Evolutionary conservation across 2,888 invertebrate genomes (phyloP).

Genomic region (Mythimna impura): DNA sequence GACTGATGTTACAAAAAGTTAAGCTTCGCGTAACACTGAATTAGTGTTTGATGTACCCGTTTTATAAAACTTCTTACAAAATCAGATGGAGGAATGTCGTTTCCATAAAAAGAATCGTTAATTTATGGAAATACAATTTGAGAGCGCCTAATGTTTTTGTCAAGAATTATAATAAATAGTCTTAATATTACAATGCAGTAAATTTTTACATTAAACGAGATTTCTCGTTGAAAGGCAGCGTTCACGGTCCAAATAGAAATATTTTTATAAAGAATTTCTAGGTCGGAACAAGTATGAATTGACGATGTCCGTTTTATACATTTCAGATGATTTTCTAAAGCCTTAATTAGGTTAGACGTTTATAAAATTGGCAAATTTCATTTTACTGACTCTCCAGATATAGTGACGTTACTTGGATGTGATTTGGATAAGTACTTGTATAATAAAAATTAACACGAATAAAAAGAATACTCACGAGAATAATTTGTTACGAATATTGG

Average conservation of each 20-base stretch:
- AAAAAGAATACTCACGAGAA: neutral
- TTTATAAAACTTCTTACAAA: conserved; percentile 14
- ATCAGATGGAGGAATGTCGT: neutral
- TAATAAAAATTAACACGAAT: neutral
- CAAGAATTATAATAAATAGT: conserved; percentile 47
- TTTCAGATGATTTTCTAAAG: conserved; percentile 24
- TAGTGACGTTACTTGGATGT: neutral
- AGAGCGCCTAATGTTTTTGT: conserved; percentile 32
- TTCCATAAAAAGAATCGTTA: conserved; percentile 6
- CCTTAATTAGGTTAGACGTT: conserved; percentile 20
- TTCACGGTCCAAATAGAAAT: conserved; percentile 64
- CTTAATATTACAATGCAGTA: conserved; percentile 28
- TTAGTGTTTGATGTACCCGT: conserved; percentile 4
- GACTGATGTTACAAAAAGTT: conserved; percentile 21
- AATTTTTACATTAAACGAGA: conserved; percentile 38
- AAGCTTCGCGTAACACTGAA: conserved; percentile 21
- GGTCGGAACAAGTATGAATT: conserved; percentile 48
- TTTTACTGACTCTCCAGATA: neutral
- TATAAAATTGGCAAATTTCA: neutral
- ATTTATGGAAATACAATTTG: conserved; percentile 17
- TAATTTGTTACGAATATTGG: neutral
- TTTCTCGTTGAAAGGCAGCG: conserved; percentile 60
- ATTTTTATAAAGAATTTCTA: conserved; percentile 59
- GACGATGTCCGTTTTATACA: conserved; percentile 36
- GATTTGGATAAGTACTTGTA: neutral